These are phyloP conservation scores for Cariama cristata DNA, from an alignment of 2,113 vertebrate genomes.

Conservation along the genomic window DNA sequence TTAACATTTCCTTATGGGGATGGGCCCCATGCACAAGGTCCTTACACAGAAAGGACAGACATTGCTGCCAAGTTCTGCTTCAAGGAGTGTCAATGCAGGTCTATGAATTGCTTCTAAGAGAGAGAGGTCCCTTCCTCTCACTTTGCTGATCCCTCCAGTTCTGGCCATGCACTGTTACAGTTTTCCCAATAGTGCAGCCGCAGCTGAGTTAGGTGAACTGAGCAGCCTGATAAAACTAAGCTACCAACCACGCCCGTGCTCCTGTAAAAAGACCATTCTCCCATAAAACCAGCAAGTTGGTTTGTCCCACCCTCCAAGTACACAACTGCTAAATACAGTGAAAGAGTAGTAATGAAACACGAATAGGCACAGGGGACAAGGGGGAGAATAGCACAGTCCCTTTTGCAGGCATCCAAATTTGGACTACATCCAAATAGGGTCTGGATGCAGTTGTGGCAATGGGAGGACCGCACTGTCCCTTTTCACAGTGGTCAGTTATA, in stretches of 20 bases:
- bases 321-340: neutral
- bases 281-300: neutral
- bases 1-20: slow-evolving; percentile 11
- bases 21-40: neutral
- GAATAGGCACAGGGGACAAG: neutral
- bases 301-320: neutral
- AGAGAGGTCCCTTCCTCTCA: neutral
- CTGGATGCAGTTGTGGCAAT: neutral
- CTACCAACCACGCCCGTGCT: neutral
- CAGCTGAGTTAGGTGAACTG: neutral
- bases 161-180: neutral
- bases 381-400: neutral
- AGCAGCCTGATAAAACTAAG: neutral
- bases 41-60: neutral
- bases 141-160: neutral
- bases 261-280: neutral
- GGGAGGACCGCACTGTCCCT: neutral
- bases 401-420: neutral
- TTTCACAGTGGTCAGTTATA: neutral
- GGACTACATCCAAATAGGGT: neutral
- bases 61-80: neutral
- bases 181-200: neutral
- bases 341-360: neutral
- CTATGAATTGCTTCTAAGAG: neutral
- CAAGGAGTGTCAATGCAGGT: neutral